Percentiles rank a stretch among this genome's conserved stretches.
Evolutionary conservation across 1,140 invertebrate genomes (phyloP).

Genomic region (Dreissena rostriformis): DNA sequence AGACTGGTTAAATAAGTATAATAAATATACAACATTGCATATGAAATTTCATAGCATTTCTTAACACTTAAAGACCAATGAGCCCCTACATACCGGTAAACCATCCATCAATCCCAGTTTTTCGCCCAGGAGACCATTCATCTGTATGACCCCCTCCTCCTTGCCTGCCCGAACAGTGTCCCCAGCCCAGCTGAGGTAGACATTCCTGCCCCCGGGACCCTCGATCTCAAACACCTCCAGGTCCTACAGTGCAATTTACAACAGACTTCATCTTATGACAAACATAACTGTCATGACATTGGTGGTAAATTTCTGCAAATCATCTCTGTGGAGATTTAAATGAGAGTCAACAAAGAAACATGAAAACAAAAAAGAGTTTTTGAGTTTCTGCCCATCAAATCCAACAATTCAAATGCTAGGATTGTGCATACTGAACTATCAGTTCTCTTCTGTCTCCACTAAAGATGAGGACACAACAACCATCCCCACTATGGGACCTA

Average conservation of each 20-base stretch:
- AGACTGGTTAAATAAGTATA: too few relatives aligned
- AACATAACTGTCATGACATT: neutral
- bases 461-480: too few relatives aligned
- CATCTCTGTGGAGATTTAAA: neutral
- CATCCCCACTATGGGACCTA: too few relatives aligned
- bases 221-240: constrained; percentile 55
- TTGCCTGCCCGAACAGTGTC: constrained; percentile 14
- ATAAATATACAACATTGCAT: too few relatives aligned
- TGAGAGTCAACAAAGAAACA: neutral
- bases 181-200: constrained; percentile 56
- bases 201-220: constrained; percentile 21
- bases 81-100: constrained; percentile 60
- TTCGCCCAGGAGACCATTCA: constrained; percentile 73
- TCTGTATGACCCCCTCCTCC: constrained; percentile 60
- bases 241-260: constrained; percentile 27
- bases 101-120: constrained; percentile 70
- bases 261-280: neutral
- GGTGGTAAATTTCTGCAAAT: neutral
- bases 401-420: constrained; percentile 10
- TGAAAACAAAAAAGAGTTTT: neutral
- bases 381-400: neutral
- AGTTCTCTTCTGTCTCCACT: too few relatives aligned
- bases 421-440: too few relatives aligned
- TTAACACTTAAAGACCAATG: too few relatives aligned
- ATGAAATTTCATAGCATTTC: too few relatives aligned